These are phyloP conservation scores for Sialia sialis DNA, from an alignment of 2,113 vertebrate genomes.

Conservation along the genomic window DNA sequence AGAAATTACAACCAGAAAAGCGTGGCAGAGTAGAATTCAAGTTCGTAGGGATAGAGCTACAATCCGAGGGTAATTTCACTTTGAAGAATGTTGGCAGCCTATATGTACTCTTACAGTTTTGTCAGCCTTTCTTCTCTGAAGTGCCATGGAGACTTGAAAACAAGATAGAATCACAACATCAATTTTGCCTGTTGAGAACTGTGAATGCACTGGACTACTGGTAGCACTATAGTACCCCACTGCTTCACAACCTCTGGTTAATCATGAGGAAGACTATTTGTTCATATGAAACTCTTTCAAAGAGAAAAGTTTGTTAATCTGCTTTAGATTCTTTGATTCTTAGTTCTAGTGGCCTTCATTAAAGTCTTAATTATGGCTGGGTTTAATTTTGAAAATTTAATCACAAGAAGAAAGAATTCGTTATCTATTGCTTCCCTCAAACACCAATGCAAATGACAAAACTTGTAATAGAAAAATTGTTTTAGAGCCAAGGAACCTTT, in stretches of 20 bases:
- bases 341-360: neutral
- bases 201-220: neutral
- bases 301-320: neutral
- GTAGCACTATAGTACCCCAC: rapidly evolving
- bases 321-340: neutral
- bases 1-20: neutral
- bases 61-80: neutral
- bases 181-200: neutral
- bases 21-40: neutral
- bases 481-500: neutral
- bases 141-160: neutral
- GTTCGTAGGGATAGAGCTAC: neutral
- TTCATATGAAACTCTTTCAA: neutral
- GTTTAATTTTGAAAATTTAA: neutral
- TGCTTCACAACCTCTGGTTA: neutral
- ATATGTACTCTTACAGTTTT: neutral
- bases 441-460: neutral
- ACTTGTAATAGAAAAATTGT: neutral
- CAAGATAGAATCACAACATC: neutral
- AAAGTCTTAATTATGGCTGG: neutral
- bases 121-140: neutral
- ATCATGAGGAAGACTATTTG: neutral
- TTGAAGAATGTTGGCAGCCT: neutral
- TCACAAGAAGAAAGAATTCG: neutral
- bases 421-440: neutral